Percentiles rank a stretch among this genome's conserved stretches.
phyloP scores from a whole-genome alignment of 1,140 invertebrate species.

The Ceratosolen fusciceps region DNA sequence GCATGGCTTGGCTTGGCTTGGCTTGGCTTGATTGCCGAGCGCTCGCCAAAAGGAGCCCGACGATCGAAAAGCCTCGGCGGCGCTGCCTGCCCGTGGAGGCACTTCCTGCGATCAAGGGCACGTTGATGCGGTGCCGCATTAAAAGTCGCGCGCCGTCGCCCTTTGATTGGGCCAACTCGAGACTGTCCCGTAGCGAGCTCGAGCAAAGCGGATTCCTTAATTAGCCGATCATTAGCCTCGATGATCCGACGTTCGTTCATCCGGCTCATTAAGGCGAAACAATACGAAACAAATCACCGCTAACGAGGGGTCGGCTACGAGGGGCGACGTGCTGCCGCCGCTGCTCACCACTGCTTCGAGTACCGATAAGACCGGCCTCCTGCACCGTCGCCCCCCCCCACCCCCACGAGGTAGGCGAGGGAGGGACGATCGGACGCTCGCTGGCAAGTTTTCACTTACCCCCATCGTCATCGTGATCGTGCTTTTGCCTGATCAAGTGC shows the following conservation, averaged over 20 bases:
- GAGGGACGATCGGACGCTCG: not conserved
- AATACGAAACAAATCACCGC: slow-evolving; percentile 40
- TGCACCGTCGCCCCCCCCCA: no score
- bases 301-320: slow-evolving; percentile 37
- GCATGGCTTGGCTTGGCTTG: no score
- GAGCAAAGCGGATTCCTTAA: slow-evolving; percentile 35
- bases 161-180: slow-evolving; percentile 12
- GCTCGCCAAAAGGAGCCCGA: not conserved
- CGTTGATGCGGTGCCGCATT: not conserved
- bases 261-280: slow-evolving; percentile 29
- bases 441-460: not conserved
- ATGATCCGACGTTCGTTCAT: slow-evolving; percentile 25
- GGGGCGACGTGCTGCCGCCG: no score
- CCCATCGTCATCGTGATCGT: not conserved
- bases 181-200: not conserved
- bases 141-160: slow-evolving; percentile 12
- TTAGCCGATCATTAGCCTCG: slow-evolving; percentile 42
- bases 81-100: not conserved
- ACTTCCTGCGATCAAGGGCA: slow-evolving; percentile 35
- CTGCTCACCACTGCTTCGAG: no score
- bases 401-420: not conserved
- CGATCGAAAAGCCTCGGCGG: not conserved
- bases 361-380: no score
- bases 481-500: not conserved
- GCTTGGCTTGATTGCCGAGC: no score